Evolutionary conservation across 2,113 vertebrate genomes (phyloP), one percentile per base, ranked within the genome.

Genomic region (Rhinogobius similis): DNA sequence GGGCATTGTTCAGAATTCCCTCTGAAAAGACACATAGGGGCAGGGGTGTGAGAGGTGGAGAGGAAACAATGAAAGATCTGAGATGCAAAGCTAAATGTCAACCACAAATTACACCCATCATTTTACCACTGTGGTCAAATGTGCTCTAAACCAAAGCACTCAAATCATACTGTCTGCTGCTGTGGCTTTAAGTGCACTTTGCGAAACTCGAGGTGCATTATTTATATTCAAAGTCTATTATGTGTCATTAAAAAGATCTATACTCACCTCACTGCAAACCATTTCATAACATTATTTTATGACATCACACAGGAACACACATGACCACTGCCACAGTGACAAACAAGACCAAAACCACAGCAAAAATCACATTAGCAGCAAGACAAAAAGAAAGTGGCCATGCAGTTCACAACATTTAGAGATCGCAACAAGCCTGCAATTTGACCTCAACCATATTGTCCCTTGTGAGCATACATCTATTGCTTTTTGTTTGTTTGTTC

Each of bases 1-100:
- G 96, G 96, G 97, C 97, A 98, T 98, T 99, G 97, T 99, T 99
- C 97, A 99, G 96, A 93, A 98, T 95, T 95, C 96, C 97, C 97
- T 99, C 98, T 99, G 96, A 71, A 90, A 88, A 56, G 79, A 90
- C 23, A 90, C 58, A 86, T 50, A 83, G 77, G 29, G 75, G 55
- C 68, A 32, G 76, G 77, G 69, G 68, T 20, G 64, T 71, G 85
- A 66, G 52, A 24, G 48, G 73, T 44, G 29, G 53, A 72, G 65
- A 77, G 73, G 75, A 65, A 78, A 67, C 38, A 73, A 72, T 72
- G 66, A 86, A 84, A 72, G 63, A 77, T 76, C 67, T 73, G 74
- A 74, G 65, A 65, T 83, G 62, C 62, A 46, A 70, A 53, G 65
- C 76, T 75, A 72, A 68, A 85, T 70, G 75, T 78, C 78, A 77